A percentile compares a stretch with the other conserved stretches of the same genome.
Conservation (phyloP, 2,888 invertebrate species). For the Lasioglossum lativentre region DNA sequence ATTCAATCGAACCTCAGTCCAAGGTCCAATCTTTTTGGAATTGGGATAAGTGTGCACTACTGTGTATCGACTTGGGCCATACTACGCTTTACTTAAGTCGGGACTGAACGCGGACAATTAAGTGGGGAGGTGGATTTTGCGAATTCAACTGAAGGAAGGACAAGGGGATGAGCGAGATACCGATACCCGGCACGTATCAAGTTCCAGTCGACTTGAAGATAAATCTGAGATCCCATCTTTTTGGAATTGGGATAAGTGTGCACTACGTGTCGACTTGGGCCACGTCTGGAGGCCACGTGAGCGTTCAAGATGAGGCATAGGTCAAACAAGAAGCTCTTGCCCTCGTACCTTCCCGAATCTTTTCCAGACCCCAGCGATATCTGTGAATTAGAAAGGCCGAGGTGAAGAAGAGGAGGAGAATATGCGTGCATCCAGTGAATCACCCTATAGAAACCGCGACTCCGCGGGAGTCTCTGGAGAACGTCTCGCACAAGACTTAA, state of each 20-base stretch:
- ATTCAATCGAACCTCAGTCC: no score
- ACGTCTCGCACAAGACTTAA: background rate
- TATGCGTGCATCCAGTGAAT: background rate
- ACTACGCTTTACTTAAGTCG: no score
- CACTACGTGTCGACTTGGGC: background rate
- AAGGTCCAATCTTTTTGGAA: no score
- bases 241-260: background rate
- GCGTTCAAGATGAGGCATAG: background rate
- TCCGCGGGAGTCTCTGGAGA: background rate
- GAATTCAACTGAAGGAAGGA: no score
- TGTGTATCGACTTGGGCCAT: background rate
- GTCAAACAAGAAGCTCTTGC: background rate
- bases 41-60: background rate
- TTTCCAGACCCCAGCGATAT: background rate
- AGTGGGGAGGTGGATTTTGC: no score
- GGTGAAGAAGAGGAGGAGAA: no score
- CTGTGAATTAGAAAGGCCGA: background rate
- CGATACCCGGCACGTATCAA: no score
- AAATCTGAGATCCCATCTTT: no score
- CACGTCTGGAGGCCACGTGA: background rate
- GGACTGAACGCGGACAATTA: no score
- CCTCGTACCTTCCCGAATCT: no score
- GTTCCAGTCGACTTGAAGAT: no score
- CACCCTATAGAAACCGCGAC: background rate
- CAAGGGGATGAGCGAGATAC: no score